Evolutionary conservation across 2,888 invertebrate genomes (phyloP).

Genomic region (Lithodes maja): DNA sequence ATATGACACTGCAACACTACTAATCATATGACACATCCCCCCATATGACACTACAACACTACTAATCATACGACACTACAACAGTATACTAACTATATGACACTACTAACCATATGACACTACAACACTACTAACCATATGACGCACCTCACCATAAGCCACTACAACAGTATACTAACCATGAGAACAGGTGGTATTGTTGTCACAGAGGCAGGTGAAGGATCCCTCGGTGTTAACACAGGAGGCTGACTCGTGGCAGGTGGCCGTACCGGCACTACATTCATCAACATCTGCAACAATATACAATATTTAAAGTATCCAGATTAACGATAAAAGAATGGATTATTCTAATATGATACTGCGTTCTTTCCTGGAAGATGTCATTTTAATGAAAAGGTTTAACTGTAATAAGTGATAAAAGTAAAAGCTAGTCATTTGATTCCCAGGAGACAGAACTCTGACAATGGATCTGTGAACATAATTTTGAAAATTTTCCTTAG

Average conservation of each 20-base stretch:
- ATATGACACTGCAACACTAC: too few relatives aligned
- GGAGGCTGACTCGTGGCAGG: slow-evolving; percentile 85
- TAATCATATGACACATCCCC: too few relatives aligned
- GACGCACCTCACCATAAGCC: background rate
- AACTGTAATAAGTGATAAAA: too few relatives aligned
- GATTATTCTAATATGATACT: too few relatives aligned
- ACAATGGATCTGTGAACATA: too few relatives aligned
- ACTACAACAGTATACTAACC: slow-evolving; percentile 40
- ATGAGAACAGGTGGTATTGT: slow-evolving; percentile 72
- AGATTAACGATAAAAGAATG: background rate
- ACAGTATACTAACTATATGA: background rate
- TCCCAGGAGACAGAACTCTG: too few relatives aligned
- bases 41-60: too few relatives aligned
- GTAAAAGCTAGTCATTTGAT: too few relatives aligned
- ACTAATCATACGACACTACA: too few relatives aligned
- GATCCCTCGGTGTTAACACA: slow-evolving; percentile 88
- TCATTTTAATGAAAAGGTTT: too few relatives aligned
- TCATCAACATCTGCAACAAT: slow-evolving; percentile 84
- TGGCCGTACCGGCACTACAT: slow-evolving; percentile 84
- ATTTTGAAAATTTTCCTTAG: too few relatives aligned
- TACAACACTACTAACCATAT: background rate
- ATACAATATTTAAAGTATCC: background rate
- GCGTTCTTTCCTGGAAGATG: too few relatives aligned
- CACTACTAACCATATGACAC: background rate
- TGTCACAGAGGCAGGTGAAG: slow-evolving; percentile 84